Evolutionary conservation across 2,797 vertebrate genomes (phyloP).

Genomic region (Hapalemur alaotrensis): DNA sequence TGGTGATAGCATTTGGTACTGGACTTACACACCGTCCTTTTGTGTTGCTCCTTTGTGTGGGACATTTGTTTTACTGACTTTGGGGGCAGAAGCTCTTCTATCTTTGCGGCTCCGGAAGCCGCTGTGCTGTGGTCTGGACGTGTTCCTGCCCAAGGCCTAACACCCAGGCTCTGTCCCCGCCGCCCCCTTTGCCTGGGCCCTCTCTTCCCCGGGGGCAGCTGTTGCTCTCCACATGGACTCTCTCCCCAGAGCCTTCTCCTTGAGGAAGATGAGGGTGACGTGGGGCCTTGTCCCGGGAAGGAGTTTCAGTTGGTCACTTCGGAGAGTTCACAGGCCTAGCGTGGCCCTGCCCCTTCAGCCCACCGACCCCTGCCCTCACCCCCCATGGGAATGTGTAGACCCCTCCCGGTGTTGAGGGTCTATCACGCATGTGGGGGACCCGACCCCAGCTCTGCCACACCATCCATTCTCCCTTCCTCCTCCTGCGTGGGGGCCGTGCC

Average conservation of each 20-base stretch:
- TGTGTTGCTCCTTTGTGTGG: background rate
- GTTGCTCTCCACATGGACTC: background rate
- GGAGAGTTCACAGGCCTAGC: background rate
- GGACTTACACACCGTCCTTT: background rate
- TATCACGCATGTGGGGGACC: background rate
- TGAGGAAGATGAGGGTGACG: accelerated
- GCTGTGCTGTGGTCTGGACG: background rate
- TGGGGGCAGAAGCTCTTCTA: too few relatives aligned
- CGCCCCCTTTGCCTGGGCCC: accelerated
- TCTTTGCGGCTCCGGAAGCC: background rate
- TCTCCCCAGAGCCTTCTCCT: background rate
- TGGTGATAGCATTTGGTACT: background rate
- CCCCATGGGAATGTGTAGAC: background rate
- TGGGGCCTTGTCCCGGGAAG: background rate
- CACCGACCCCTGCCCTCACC: background rate
- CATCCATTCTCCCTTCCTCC: background rate
- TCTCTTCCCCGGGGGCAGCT: background rate
- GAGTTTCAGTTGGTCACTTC: background rate
- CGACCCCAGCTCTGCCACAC: background rate
- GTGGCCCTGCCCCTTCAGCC: background rate
- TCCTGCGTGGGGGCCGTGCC: too few relatives aligned
- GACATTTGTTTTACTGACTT: background rate
- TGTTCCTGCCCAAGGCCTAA: background rate
- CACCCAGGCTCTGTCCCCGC: too few relatives aligned
- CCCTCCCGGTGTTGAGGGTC: background rate